Conservation (phyloP, 2,797 vertebrate species). For the Scolopax rusticola region DNA sequence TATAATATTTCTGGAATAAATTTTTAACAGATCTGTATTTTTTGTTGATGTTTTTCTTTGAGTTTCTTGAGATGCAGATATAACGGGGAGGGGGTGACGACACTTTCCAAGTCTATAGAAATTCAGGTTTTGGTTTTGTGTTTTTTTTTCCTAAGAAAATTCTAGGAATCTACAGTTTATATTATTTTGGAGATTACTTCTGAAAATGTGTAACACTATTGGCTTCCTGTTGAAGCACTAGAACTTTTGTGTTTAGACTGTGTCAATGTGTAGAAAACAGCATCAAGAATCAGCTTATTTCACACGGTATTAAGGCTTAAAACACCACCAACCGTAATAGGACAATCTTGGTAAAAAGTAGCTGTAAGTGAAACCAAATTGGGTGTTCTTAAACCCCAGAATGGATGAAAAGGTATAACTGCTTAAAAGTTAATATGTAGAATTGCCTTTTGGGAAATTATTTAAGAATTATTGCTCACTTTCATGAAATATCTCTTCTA, state of each 20-base stretch:
- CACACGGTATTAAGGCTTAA: background rate
- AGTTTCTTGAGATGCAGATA: background rate
- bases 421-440: background rate
- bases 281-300: background rate
- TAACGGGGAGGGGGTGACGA: fast-evolving
- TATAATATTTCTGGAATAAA: background rate
- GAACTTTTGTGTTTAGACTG: background rate
- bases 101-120: background rate
- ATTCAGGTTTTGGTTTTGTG: background rate
- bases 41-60: background rate
- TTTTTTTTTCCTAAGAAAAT: background rate
- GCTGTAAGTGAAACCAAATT: background rate
- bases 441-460: background rate
- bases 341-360: background rate
- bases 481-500: background rate
- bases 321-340: background rate
- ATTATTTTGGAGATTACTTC: background rate
- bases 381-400: background rate
- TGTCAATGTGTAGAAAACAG: background rate
- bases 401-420: background rate
- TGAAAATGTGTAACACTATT: background rate
- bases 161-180: background rate
- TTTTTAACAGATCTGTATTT: background rate
- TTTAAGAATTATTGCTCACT: background rate
- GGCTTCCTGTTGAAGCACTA: background rate